Evolutionary conservation across 2,797 vertebrate species (phyloP).

Genomic region (Petrocephalus schoutedeni): DNA sequence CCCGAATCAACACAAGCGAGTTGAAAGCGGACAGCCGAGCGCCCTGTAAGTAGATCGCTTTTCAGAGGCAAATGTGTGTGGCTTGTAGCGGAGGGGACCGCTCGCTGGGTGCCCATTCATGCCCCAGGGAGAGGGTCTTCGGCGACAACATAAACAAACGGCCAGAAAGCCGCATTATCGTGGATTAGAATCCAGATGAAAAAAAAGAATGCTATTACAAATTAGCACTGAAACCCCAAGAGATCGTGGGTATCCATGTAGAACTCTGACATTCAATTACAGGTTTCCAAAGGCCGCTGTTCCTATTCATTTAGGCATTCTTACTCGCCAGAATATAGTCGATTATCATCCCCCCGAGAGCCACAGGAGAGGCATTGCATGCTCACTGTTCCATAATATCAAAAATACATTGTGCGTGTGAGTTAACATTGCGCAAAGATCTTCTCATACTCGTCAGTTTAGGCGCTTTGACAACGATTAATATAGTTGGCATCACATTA

Average conservation of each 20-base stretch:
- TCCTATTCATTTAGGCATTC: constrained; percentile 64
- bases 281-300: constrained; percentile 54
- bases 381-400: constrained; percentile 48
- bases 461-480: neutral
- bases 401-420: constrained; percentile 2
- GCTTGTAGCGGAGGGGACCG: constrained; percentile 65
- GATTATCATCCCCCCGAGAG: constrained; percentile 52
- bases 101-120: constrained; percentile 71
- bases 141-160: constrained; percentile 82
- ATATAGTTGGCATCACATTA: neutral
- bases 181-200: constrained; percentile 65
- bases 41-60: constrained; percentile 79
- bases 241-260: constrained; percentile 57
- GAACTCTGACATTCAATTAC: constrained; percentile 71
- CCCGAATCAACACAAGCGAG: constrained; percentile 63
- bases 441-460: neutral
- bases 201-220: constrained; percentile 67
- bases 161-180: constrained; percentile 67
- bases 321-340: constrained; percentile 52
- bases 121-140: constrained; percentile 64
- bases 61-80: constrained; percentile 77
- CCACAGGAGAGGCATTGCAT: constrained; percentile 60
- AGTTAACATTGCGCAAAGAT: neutral
- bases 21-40: constrained; percentile 71
- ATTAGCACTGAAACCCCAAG: constrained; percentile 68